Evolutionary conservation across 1,140 invertebrate genomes (phyloP).

Genomic region (Ostrea edulis): DNA sequence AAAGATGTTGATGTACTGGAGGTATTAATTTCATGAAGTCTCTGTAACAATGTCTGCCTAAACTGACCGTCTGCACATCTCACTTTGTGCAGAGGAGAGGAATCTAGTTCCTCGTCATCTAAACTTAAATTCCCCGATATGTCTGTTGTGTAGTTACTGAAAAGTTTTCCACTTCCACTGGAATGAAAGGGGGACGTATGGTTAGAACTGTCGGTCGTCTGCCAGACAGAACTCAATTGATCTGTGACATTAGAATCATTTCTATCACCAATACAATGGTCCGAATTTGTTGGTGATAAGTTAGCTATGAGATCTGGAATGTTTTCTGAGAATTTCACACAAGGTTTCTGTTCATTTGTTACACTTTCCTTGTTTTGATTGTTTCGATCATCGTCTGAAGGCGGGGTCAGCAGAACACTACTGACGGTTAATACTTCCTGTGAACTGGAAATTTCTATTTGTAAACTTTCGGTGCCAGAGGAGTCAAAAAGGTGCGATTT

Average conservation of each 20-base stretch:
- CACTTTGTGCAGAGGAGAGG: constrained; percentile 50
- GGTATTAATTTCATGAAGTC: constrained; percentile 66
- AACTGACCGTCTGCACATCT: constrained; percentile 63
- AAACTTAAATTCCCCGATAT: constrained; percentile 46
- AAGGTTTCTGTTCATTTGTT: not conserved
- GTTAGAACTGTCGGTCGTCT: constrained; percentile 40
- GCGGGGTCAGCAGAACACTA: constrained; percentile 64
- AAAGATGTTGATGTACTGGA: constrained; percentile 60
- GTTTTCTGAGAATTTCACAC: constrained; percentile 42
- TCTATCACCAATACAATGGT: not conserved
- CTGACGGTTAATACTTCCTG: constrained; percentile 46
- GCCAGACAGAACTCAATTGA: not conserved
- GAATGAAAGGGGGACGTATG: constrained; percentile 26
- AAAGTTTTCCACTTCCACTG: constrained; percentile 38
- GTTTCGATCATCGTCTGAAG: constrained; percentile 64
- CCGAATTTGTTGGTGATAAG: constrained; percentile 9
- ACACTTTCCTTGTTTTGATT: not conserved
- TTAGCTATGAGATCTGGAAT: constrained; percentile 22
- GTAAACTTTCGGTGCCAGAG: not conserved
- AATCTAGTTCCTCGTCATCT: constrained; percentile 57
- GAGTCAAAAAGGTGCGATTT: not conserved
- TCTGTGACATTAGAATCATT: not conserved
- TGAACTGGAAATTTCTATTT: constrained; percentile 39
- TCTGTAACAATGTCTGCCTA: constrained; percentile 64
- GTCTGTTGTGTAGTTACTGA: constrained; percentile 45